These are phyloP conservation scores for Eugnorisma glareosa DNA, from an alignment of 2,888 invertebrate genomes.

Conservation along the genomic window DNA sequence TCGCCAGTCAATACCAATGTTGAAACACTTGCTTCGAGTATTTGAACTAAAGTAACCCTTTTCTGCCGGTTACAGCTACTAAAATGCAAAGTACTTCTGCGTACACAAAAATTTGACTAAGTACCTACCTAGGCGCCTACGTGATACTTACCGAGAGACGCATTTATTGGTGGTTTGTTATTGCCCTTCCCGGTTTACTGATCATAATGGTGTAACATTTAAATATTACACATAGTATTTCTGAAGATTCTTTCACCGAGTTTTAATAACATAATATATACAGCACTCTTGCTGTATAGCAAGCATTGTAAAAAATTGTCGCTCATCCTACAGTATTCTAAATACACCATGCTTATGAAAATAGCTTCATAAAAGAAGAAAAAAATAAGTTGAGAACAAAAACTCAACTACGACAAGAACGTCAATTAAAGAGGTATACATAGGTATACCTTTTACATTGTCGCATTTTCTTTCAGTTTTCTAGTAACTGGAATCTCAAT, in stretches of 20 bases:
- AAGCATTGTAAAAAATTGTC: too few relatives aligned
- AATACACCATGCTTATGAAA: too few relatives aligned
- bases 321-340: too few relatives aligned
- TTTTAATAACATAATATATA: too few relatives aligned
- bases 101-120: constrained; percentile 7
- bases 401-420: too few relatives aligned
- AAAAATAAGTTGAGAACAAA: too few relatives aligned
- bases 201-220: background rate
- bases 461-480: too few relatives aligned
- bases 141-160: background rate
- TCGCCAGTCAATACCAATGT: constrained; percentile 36
- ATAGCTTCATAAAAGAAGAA: too few relatives aligned
- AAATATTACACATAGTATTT: background rate
- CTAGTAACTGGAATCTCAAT: too few relatives aligned
- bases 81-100: constrained; percentile 25
- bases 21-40: constrained; percentile 25
- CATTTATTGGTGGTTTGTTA: constrained; percentile 8
- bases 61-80: constrained; percentile 5
- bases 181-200: background rate
- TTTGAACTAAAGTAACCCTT: constrained; percentile 48
- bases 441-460: too few relatives aligned
- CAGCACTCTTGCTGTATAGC: too few relatives aligned
- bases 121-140: background rate
- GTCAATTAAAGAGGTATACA: too few relatives aligned
- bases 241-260: background rate